phyloP scores from a whole-genome alignment of 2,888 invertebrate genomes.

The Pollenia griseotomentosa region DNA sequence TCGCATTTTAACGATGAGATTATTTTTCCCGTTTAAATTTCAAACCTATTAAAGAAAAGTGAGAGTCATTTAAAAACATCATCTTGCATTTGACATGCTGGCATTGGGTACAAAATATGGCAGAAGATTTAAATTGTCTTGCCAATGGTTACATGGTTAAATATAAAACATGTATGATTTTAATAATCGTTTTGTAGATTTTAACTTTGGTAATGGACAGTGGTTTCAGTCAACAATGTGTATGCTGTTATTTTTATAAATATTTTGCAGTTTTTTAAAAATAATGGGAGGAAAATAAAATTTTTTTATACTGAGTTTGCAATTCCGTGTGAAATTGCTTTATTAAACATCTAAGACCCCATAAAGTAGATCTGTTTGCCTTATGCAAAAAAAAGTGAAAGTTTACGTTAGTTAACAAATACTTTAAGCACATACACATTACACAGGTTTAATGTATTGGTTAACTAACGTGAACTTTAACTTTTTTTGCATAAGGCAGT shows the following conservation, averaged over 20 bases:
- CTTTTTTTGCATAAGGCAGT: too few relatives aligned
- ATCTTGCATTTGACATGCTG: slow-evolving; percentile 16
- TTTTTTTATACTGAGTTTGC: too few relatives aligned
- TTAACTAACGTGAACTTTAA: too few relatives aligned
- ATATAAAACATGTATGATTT: slow-evolving; percentile 17
- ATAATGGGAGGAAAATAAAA: too few relatives aligned
- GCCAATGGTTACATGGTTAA: slow-evolving; percentile 16
- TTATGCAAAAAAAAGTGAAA: too few relatives aligned
- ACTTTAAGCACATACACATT: too few relatives aligned
- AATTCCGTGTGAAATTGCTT: too few relatives aligned
- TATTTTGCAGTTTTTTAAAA: too few relatives aligned
- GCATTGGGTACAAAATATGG: not conserved
- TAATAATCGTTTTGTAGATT: not conserved
- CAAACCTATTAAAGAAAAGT: slow-evolving; percentile 51
- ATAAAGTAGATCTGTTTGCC: too few relatives aligned
- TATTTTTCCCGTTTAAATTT: not conserved
- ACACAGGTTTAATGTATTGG: too few relatives aligned
- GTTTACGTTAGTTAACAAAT: too few relatives aligned
- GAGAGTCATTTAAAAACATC: slow-evolving; percentile 57
- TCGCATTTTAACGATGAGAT: slow-evolving; percentile 22
- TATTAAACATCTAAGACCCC: too few relatives aligned
- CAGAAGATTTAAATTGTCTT: slow-evolving; percentile 25
- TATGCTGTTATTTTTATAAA: not conserved
- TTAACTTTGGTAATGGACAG: slow-evolving; percentile 6
- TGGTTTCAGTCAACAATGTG: slow-evolving; percentile 6